A percentile compares a stretch with the other conserved stretches of the same genome.
Evolutionary conservation across 2,888 invertebrate species (phyloP).

Genomic region (Euplexia lucipara): DNA sequence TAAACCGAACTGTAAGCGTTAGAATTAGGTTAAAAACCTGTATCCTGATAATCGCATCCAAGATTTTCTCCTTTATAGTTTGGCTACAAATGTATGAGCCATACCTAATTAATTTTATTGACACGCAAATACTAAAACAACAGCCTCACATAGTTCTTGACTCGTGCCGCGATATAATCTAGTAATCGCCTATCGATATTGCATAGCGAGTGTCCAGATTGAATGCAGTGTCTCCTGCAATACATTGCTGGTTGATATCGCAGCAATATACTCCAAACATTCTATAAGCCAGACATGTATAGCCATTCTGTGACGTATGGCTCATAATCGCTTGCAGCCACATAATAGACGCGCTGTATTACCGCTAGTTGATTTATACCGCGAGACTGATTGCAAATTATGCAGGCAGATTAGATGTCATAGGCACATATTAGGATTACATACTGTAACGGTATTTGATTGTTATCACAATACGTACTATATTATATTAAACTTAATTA

Average conservation of each 20-base stretch:
- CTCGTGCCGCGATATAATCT: conserved; percentile 31
- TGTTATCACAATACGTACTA: conserved; percentile 11
- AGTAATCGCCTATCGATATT: conserved; percentile 64
- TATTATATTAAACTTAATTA: conserved; percentile 2
- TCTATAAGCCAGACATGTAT: conserved; percentile 15
- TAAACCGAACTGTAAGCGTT: too few relatives aligned
- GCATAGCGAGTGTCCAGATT: conserved; percentile 59
- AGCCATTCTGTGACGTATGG: not conserved
- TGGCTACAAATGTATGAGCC: too few relatives aligned
- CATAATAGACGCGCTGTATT: conserved; percentile 6
- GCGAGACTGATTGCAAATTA: conserved; percentile 23
- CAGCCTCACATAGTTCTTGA: not conserved
- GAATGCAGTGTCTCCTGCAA: conserved; percentile 59
- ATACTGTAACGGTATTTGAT: conserved; percentile 17
- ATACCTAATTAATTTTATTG: too few relatives aligned
- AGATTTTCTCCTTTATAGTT: too few relatives aligned
- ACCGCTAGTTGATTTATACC: conserved; percentile 16
- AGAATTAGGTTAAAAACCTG: too few relatives aligned
- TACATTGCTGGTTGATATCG: conserved; percentile 29
- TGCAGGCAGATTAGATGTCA: conserved; percentile 12
- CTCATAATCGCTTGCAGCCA: conserved; percentile 1
- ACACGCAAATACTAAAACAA: not conserved
- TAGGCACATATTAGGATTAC: not conserved
- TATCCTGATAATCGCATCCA: too few relatives aligned
- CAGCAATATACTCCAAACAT: not conserved